Evolutionary conservation across 2,113 vertebrate species (phyloP).

Genomic region (Marmota flaviventris): DNA sequence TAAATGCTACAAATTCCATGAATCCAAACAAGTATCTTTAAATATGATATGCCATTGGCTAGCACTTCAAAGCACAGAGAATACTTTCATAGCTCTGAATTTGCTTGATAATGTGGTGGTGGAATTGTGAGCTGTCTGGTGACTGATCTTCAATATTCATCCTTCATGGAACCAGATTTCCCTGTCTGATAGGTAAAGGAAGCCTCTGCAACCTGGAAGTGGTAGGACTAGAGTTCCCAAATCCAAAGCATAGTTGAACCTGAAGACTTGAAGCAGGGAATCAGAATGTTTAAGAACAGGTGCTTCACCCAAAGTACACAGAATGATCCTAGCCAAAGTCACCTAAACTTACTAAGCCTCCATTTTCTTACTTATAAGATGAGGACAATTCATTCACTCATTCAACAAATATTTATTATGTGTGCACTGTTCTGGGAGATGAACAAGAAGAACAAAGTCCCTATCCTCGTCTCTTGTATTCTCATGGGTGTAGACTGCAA

Average conservation of each 20-base stretch:
- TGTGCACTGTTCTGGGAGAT: conserved; percentile 27
- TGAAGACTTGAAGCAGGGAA: background rate
- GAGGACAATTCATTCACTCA: background rate
- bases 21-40: conserved; percentile 33
- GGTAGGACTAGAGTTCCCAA: background rate
- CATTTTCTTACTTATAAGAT: conserved; percentile 49
- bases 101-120: conserved; percentile 11
- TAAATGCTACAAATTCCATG: conserved; percentile 5
- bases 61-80: background rate
- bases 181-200: conserved; percentile 50
- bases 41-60: background rate
- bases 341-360: background rate
- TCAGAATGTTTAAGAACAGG: conserved; percentile 27
- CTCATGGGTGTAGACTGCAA: background rate
- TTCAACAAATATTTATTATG: conserved; percentile 29
- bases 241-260: conserved; percentile 14
- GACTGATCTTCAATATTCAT: background rate
- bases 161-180: conserved; percentile 40
- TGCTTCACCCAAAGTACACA: background rate
- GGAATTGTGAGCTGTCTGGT: background rate
- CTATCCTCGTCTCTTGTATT: background rate
- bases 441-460: background rate
- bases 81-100: conserved; percentile 27
- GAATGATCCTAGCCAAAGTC: conserved; percentile 5
- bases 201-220: background rate